Conservation (phyloP, 2,113 vertebrate species). For the Mustela nigripes region DNA sequence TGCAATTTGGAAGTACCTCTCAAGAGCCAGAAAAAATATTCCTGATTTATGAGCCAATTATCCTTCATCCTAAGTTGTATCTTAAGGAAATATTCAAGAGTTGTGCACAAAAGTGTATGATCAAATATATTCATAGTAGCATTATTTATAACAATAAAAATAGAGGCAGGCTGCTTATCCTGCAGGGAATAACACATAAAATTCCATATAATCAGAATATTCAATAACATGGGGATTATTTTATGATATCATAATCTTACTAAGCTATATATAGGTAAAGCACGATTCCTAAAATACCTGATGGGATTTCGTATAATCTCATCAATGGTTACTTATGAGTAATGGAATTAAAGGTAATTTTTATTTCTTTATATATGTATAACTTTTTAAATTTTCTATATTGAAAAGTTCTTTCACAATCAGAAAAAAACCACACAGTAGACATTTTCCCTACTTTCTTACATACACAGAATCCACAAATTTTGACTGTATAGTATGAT, state of each 20-base stretch:
- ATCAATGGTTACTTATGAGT: background rate
- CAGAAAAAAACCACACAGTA: background rate
- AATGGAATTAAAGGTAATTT: background rate
- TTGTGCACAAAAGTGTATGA: background rate
- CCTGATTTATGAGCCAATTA: constrained; percentile 14
- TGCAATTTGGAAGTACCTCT: constrained; percentile 34
- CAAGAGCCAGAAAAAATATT: background rate
- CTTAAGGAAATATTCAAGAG: constrained; percentile 45
- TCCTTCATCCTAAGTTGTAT: background rate
- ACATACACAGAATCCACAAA: background rate
- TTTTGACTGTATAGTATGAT: background rate
- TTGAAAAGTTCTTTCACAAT: background rate
- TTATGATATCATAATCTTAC: background rate
- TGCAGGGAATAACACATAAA: background rate
- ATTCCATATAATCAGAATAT: background rate
- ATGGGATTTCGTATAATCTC: constrained; percentile 15
- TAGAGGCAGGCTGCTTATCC: background rate
- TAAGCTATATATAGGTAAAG: background rate
- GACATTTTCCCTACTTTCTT: background rate
- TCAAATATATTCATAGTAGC: background rate
- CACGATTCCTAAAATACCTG: constrained; percentile 1
- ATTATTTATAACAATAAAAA: constrained; percentile 2
- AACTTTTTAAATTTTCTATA: background rate
- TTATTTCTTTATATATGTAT: background rate
- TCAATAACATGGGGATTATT: background rate